Base-by-base conservation (phyloP, 2,888 invertebrate species). In the Poecilus cupreus region DNA sequence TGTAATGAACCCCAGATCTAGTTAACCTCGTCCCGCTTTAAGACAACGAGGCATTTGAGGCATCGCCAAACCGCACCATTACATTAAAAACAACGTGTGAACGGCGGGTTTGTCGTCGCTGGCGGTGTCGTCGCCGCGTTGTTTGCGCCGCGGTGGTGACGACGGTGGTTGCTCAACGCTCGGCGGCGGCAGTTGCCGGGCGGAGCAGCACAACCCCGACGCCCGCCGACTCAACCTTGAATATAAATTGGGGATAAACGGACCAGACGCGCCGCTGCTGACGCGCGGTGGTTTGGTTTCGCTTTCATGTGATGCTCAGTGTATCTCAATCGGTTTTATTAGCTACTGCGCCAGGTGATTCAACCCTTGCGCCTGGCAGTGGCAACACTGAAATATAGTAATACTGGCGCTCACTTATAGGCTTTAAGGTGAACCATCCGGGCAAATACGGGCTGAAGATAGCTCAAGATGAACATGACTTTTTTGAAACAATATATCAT, bases 181-280 rank as follows among this genome's bases (percentile, higher is more conserved):
- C 13, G 10, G 3, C 24, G n/a, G 10, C 26, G 60, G 37, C 64
- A 68, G 64, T 68, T 37, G 37, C 37, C 64, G 37, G 18, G 64
- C 64, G 18, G 37, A 51, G 51, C 51, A 51, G 78, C 82, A 76
- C 81, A 82, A 82, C 68, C 82, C 82, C 82, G 83, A 82, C 82
- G 83, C 82, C 82, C 83, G 80, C 82, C 82, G 64, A 16, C 82
- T 83, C 83, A 82, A 82, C 80, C 82, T 83, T 83, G 83, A 83
- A 83, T 83, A 83, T 83, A 83, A 82, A 83, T 83, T 83, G 82
- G 82, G 81, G 83, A 83, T 83, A 83, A 83, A 78, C 82, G 82
- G 83, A 79, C 82, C 37, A 68, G 37, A 68, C 64, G 64, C 64
- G 37, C 5, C 64, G 18, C 8, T 32, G 39, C 32, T 37, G 51